phyloP scores from a whole-genome alignment of 2,797 vertebrate species.

The Semaprochilodus insignis region DNA sequence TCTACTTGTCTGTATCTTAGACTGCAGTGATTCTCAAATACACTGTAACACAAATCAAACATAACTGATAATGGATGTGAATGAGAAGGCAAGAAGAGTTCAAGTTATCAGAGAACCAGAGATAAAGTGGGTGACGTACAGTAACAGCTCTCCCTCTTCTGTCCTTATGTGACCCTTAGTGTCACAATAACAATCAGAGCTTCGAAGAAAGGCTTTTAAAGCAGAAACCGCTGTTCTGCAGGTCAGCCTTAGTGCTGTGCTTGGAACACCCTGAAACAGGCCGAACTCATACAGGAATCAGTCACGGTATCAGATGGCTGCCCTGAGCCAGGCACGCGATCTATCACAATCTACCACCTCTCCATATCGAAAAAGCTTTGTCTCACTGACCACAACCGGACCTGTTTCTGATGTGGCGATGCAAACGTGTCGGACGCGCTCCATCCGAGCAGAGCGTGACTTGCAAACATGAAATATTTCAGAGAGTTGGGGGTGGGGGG shows the following conservation, averaged over 20 bases:
- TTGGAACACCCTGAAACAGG: conserved; percentile 10
- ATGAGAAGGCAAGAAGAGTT: not conserved
- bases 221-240: not conserved
- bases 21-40: no score
- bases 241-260: not conserved
- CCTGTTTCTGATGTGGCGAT: conserved; percentile 46
- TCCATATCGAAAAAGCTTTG: conserved; percentile 48
- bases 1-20: no score
- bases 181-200: not conserved
- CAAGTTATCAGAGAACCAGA: not conserved
- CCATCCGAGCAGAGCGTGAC: conserved; percentile 42
- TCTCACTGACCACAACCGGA: conserved; percentile 44
- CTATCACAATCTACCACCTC: conserved; percentile 53
- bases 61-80: not conserved
- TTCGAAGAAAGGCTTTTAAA: not conserved
- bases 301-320: conserved; percentile 39
- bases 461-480: conserved; percentile 54
- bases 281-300: conserved; percentile 32
- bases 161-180: conserved; percentile 31
- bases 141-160: conserved; percentile 12
- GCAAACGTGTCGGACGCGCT: conserved; percentile 36
- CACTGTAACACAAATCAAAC: not conserved
- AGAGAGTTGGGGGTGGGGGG: not conserved
- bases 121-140: not conserved
- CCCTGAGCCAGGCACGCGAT: conserved; percentile 52